Percentiles rank a stretch among this genome's conserved stretches.
These are phyloP conservation scores for Psilopsiagon aymara DNA, from an alignment of 2,113 vertebrate genomes.

Conservation along the genomic window DNA sequence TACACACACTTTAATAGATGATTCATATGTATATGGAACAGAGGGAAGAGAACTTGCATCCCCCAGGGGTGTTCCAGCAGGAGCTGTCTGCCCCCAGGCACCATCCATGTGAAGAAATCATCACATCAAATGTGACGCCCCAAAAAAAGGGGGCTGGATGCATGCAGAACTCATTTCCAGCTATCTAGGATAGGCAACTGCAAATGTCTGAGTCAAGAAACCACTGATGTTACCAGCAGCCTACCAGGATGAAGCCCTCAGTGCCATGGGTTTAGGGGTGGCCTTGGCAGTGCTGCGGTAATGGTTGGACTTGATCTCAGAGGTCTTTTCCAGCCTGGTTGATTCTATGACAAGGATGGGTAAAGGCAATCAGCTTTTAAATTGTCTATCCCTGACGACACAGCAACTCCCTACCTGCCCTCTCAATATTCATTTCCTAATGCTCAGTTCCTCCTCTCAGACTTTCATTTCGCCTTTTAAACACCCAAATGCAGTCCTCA, in stretches of 20 bases:
- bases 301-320: not conserved
- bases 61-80: fast-evolving
- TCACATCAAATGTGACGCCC: not conserved
- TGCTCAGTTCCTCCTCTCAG: not conserved
- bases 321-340: not conserved
- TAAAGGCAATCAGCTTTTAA: not conserved
- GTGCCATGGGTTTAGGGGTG: not conserved
- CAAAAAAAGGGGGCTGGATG: fast-evolving
- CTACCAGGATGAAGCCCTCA: not conserved
- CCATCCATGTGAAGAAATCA: not conserved
- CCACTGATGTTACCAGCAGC: not conserved
- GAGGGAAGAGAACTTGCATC: not conserved
- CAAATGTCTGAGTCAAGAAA: not conserved
- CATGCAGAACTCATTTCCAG: not conserved
- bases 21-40: not conserved
- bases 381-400: not conserved
- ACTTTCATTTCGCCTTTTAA: not conserved
- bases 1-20: not conserved
- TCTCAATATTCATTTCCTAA: not conserved
- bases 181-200: not conserved
- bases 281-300: not conserved
- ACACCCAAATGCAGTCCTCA: not conserved
- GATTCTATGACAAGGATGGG: not conserved
- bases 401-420: not conserved
- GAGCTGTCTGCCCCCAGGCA: not conserved